A percentile compares a stretch with the other conserved stretches of the same genome.
phyloP scores from a whole-genome alignment of 2,797 vertebrate genomes.

The Halcyon leucocephala region DNA sequence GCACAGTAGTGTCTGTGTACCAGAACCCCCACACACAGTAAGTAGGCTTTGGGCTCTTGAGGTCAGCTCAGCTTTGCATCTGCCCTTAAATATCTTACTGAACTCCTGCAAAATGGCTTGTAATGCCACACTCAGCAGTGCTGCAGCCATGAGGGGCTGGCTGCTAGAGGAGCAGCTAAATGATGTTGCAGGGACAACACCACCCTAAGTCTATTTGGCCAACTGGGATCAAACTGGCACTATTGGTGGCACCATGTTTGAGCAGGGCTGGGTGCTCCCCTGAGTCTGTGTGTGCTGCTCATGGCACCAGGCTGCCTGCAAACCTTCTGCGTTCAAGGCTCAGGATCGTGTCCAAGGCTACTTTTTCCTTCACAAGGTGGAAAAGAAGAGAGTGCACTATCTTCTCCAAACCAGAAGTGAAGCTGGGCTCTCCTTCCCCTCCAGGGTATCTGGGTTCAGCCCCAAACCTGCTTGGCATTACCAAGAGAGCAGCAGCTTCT shows the following conservation, averaged over 20 bases:
- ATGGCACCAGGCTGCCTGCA: background rate
- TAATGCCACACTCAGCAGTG: rapidly evolving
- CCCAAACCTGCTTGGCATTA: background rate
- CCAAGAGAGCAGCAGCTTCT: background rate
- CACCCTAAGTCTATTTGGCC: background rate
- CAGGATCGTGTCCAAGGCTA: background rate
- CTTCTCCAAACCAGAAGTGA: background rate
- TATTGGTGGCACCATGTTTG: rapidly evolving
- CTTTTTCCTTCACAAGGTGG: background rate
- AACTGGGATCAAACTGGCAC: background rate
- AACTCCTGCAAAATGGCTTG: background rate
- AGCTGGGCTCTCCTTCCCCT: background rate
- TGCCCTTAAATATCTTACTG: rapidly evolving
- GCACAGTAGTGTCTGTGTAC: background rate
- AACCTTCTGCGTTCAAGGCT: background rate
- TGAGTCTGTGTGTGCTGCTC: background rate
- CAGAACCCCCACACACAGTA: rapidly evolving
- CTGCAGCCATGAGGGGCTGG: rapidly evolving
- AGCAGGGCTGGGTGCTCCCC: background rate
- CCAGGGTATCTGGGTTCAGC: background rate
- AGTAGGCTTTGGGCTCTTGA: background rate
- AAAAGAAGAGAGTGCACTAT: background rate
- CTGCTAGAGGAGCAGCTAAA: background rate
- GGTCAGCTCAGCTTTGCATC: background rate
- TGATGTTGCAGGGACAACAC: background rate